Conservation (phyloP, 2,797 vertebrate species). For the Pitangus sulphuratus region DNA sequence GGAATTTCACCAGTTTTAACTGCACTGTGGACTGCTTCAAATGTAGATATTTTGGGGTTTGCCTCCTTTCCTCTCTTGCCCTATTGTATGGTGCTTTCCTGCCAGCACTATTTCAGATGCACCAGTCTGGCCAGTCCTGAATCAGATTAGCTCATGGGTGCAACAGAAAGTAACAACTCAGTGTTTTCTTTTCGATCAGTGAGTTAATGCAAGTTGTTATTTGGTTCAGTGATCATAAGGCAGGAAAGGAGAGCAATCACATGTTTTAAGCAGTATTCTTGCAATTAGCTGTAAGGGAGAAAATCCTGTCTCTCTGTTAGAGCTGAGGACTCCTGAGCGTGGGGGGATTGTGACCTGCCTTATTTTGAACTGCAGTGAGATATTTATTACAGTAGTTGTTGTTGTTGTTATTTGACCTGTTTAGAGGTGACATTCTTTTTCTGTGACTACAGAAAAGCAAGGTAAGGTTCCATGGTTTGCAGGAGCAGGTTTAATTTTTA, state of each 20-base stretch:
- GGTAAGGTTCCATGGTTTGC: background rate
- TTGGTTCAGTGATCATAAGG: background rate
- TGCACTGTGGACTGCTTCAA: background rate
- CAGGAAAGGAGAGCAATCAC: background rate
- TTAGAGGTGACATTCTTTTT: background rate
- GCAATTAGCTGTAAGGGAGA: background rate
- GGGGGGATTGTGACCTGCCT: background rate
- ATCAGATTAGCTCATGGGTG: background rate
- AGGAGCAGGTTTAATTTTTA: background rate
- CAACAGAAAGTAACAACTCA: background rate
- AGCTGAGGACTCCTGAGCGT: background rate
- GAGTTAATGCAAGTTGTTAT: background rate
- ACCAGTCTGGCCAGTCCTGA: background rate
- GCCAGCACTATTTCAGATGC: accelerated
- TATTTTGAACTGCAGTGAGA: background rate
- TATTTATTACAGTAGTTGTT: background rate
- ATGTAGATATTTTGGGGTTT: background rate
- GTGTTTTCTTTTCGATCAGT: background rate
- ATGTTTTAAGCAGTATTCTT: background rate
- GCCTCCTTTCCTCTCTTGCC: background rate
- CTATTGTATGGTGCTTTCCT: background rate
- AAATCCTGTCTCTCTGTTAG: background rate
- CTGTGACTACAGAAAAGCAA: background rate
- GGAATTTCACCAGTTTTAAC: background rate
- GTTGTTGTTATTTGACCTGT: background rate